A percentile compares a stretch with the other conserved stretches of the same genome.
These are phyloP conservation scores for Nomada lathburiana DNA, from an alignment of 2,888 invertebrate species.

Conservation along the genomic window DNA sequence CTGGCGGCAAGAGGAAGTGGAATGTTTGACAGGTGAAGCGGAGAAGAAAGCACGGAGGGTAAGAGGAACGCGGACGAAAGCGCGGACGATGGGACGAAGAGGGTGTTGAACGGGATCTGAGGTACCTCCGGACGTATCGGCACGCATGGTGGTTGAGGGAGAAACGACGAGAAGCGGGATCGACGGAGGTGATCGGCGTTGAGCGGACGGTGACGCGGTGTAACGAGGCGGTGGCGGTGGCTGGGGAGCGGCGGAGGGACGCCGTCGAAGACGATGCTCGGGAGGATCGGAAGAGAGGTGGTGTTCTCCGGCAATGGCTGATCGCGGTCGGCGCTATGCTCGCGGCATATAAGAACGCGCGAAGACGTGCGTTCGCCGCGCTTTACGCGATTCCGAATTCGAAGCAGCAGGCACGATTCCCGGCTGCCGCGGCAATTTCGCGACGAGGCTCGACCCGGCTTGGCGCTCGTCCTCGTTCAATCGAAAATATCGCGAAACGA, in stretches of 20 bases:
- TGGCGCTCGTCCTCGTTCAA: background rate
- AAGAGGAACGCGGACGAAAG: background rate
- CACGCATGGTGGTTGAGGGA: conserved; percentile 42
- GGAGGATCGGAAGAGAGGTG: conserved; percentile 72
- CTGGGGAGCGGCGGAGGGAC: conserved; percentile 57
- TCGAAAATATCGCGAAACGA: conserved; percentile 1
- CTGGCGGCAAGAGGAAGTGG: background rate
- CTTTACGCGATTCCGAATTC: conserved; percentile 57
- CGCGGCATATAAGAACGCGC: conserved; percentile 63
- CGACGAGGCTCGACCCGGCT: background rate
- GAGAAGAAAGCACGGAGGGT: background rate
- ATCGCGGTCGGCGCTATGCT: conserved; percentile 66
- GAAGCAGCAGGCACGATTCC: conserved; percentile 28
- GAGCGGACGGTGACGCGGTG: conserved; percentile 56
- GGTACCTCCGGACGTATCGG: background rate
- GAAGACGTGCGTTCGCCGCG: conserved; percentile 60
- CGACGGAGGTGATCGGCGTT: conserved; percentile 14
- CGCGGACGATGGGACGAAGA: background rate
- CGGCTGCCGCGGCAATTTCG: background rate
- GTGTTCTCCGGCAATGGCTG: conserved; percentile 76
- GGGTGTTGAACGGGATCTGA: no score
- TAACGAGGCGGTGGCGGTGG: conserved; percentile 33
- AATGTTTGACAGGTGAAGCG: background rate
- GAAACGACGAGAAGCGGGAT: conserved; percentile 49
- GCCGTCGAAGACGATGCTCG: conserved; percentile 73